Conservation (phyloP, 1,140 invertebrate genomes). For the Drosophila setifemur region DNA sequence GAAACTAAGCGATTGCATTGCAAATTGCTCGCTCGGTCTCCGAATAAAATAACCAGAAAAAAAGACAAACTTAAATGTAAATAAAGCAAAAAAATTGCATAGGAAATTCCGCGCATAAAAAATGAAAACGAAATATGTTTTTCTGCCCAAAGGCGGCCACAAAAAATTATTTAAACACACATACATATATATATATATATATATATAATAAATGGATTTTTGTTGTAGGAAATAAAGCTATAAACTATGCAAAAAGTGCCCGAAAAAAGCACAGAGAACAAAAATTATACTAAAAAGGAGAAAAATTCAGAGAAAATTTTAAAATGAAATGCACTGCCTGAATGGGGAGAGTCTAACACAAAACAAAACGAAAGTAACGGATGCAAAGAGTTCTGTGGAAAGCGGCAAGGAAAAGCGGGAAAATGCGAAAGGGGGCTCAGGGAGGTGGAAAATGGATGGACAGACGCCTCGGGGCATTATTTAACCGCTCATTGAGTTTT, state of each 20-base stretch:
- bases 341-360: slow-evolving; percentile 34
- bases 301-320: slow-evolving; percentile 14
- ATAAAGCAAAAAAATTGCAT: slow-evolving; percentile 55
- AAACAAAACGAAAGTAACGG: slow-evolving; percentile 60
- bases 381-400: slow-evolving; percentile 21
- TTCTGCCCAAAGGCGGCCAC: slow-evolving; percentile 19
- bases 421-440: background rate
- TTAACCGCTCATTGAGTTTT: slow-evolving; percentile 64
- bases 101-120: slow-evolving; percentile 47
- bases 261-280: slow-evolving; percentile 1
- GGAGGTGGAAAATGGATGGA: background rate
- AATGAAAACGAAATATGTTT: slow-evolving; percentile 58
- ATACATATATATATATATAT: slow-evolving; percentile 7
- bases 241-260: slow-evolving; percentile 55
- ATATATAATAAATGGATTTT: slow-evolving; percentile 66
- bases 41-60: slow-evolving; percentile 6
- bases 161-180: slow-evolving; percentile 13
- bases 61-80: slow-evolving; percentile 40
- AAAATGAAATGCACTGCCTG: slow-evolving; percentile 54
- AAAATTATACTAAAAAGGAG: background rate
- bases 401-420: background rate
- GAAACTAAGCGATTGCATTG: slow-evolving; percentile 59
- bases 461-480: slow-evolving; percentile 32
- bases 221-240: slow-evolving; percentile 66
- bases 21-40: slow-evolving; percentile 38